Evolutionary conservation across 2,113 vertebrate species (phyloP), one percentile per base, ranked within the genome.

Genomic region (Monopterus albus): DNA sequence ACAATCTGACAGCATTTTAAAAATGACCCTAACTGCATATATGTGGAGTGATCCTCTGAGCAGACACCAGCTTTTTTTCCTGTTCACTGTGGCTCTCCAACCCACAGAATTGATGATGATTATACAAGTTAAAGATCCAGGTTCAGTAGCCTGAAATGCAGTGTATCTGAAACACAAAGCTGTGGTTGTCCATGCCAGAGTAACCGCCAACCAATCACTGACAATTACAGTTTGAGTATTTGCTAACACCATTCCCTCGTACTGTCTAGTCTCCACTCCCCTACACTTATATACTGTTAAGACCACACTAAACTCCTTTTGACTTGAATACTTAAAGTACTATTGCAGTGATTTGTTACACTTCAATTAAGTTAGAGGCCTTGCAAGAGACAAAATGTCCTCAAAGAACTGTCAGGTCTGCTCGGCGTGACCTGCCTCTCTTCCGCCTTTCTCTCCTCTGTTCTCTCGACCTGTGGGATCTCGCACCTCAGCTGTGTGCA

Each of bases 111-210:
- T 52, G 51, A 40, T 85, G 58, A 72, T 67, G 78, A 80, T 78
- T 70, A 84, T 82, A 15, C 45, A 73, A 82, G 70, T 39, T 58
- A 80, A 75, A 76, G 78, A 81, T 81, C 23, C 28, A 39, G 20
- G 42, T 52, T 82, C 67, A 78, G 47, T 68, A 66, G 42, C 49
- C 49, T 23, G 3, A 63, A 70, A 6, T 49, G 51, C 47, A 45
- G 52, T 36, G 56, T 38, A 59, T 72, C 70, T 81, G 47, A 70
- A 76, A 75, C 46, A 73, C 67, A 66, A 78, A 58, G 68, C 81
- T 57, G 43, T 59, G 69, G 25, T 29, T 36, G 65, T 31, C 60
- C 49, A 29, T 18, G 50, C 29, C 43, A 62, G 25, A 6, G 4
- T 25, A 43, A 29, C 60, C 53, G 35, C 60, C 47, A 58, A 63